Evolutionary conservation across 2,888 invertebrate genomes (phyloP).

Genomic region (Apodemia hepburni): DNA sequence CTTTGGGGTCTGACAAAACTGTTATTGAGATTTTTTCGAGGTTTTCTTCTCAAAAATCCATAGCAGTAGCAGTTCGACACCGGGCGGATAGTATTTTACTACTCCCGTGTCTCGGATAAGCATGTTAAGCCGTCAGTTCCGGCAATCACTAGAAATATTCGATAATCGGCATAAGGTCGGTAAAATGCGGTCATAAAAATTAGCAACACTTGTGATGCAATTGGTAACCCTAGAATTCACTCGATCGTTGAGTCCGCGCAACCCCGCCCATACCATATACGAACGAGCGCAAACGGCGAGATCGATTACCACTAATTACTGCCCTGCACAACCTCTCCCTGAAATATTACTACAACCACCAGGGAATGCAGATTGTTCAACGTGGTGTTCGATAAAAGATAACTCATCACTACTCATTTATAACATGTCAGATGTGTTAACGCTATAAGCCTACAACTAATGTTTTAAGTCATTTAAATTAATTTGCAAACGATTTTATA

Average conservation of each 20-base stretch:
- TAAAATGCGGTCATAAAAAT: no score
- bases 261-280: conserved; percentile 63
- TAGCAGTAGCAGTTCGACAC: no score
- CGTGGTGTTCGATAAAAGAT: conserved; percentile 33
- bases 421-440: conserved; percentile 1
- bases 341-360: conserved; percentile 44
- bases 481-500: background rate
- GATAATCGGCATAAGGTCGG: no score
- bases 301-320: conserved; percentile 77
- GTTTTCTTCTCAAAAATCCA: no score
- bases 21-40: no score
- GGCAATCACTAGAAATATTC: no score
- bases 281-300: conserved; percentile 62
- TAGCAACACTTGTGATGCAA: no score
- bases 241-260: background rate
- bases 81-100: no score
- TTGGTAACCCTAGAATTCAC: background rate
- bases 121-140: no score
- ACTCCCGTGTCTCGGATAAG: no score
- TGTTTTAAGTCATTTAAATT: background rate
- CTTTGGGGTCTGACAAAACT: no score
- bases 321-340: conserved; percentile 49
- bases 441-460: background rate
- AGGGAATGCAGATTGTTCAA: conserved; percentile 27
- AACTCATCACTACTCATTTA: conserved; percentile 32